Conservation (phyloP, 1,140 invertebrate genomes). For the Cyrtorhinus lividipennis region DNA sequence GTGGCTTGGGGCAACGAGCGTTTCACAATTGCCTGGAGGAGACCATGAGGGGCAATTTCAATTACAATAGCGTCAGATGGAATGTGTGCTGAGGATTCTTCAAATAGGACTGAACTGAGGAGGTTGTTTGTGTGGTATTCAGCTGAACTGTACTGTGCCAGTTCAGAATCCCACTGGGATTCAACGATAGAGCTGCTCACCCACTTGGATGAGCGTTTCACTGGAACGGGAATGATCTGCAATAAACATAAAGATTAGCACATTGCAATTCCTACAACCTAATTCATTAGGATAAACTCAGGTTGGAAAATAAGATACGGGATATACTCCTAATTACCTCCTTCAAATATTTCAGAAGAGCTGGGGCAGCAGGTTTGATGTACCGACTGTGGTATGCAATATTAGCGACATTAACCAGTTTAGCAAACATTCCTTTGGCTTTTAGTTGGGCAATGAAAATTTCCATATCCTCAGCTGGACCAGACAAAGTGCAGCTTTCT, state of each 20-base stretch:
- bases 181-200: constrained; percentile 46
- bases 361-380: constrained; percentile 52
- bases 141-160: constrained; percentile 40
- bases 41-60: constrained; percentile 43
- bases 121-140: constrained; percentile 56
- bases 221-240: constrained; percentile 34
- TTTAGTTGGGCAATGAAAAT: constrained; percentile 34
- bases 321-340: constrained; percentile 29
- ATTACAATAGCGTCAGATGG: constrained; percentile 42
- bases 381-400: constrained; percentile 66
- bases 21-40: constrained; percentile 44
- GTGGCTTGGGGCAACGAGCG: constrained; percentile 35
- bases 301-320: too few relatives aligned
- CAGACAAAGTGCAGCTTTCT: constrained; percentile 55
- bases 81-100: constrained; percentile 40
- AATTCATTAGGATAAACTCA: not conserved
- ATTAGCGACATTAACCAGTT: constrained; percentile 49
- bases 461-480: constrained; percentile 39
- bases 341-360: constrained; percentile 51
- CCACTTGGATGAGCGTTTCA: constrained; percentile 39
- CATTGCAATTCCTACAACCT: not conserved
- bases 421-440: constrained; percentile 59
- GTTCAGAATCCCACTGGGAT: constrained; percentile 27
- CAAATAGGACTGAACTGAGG: constrained; percentile 41
- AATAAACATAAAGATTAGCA: not conserved